Evolutionary conservation across 2,113 vertebrate species (phyloP), one percentile per base, ranked within the genome.

Genomic region (Rattus rattus): DNA sequence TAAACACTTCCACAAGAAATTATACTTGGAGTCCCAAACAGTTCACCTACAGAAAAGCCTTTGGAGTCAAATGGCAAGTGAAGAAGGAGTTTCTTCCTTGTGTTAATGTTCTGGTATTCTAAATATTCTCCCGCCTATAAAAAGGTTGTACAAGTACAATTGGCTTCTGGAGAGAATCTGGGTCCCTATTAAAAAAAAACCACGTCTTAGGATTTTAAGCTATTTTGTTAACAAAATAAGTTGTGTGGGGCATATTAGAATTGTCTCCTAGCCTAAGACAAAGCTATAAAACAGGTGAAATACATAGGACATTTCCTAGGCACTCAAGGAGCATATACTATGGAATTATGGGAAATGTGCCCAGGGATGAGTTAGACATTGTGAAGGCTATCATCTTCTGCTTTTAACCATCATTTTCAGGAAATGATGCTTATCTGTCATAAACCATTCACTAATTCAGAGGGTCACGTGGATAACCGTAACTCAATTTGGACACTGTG

Each of bases 1-100:
- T 79, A 87, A 94, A 96, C 49, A 95, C 54, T 69, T 83, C 76
- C 49, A 0, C 70, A 76, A 92, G 93, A 94, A 94, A 88, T 20
- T n/a, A 52, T 8, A 63, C 26, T 87, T 49, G n/a, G 69, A 61
- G 12, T 70, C 75, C 63, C 33, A 76, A 89, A 96, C 7, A 63
- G 33, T 17, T 72, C 28, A 90, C 85, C 59, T 91, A 81, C 72
- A 91, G 63, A 96, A 47, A 90, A 73, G 67, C 19, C 85, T 73
- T 54, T 72, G 56, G 59, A 88, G 88, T 16, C 49, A 88, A 61
- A 8, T 92, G 92, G 76, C 61, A 92, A 94, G 28, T 9, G 28
- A 81, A 70, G 28, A 22, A 19, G 28, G 28, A 19, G 11, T 72
- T 88, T 54, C 72, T 52, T 43, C 24, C 80, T 93, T 88, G 49